Evolutionary conservation across 2,888 invertebrate genomes (phyloP).

Genomic region (Parasteatoda lunata): DNA sequence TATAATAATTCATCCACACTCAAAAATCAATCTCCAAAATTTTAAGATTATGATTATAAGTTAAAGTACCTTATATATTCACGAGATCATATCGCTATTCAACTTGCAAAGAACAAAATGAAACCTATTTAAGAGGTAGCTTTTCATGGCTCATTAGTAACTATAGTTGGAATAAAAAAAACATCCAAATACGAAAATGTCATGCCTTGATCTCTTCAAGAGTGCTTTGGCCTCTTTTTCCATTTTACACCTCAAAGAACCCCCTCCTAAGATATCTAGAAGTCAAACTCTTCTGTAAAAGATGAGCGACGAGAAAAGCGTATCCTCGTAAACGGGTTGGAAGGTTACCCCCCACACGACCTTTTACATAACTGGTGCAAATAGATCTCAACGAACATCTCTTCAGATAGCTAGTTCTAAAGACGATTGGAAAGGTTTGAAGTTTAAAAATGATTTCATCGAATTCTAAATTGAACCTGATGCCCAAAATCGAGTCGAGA

Average conservation of each 20-base stretch:
- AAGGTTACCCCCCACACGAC: background rate
- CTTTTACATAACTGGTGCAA: background rate
- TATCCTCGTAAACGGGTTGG: conserved; percentile 6
- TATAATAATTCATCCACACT: too few relatives aligned
- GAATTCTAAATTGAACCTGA: conserved; percentile 26
- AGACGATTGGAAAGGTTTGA: conserved; percentile 11
- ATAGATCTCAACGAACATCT: background rate
- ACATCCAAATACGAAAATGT: conserved; percentile 22
- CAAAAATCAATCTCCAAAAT: too few relatives aligned
- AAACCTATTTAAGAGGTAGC: conserved; percentile 14
- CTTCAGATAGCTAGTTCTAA: background rate
- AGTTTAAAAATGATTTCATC: conserved; percentile 38
- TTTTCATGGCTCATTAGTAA: conserved; percentile 34
- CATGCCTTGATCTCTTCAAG: conserved; percentile 12
- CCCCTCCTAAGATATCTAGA: background rate
- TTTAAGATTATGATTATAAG: too few relatives aligned
- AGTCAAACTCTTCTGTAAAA: conserved; percentile 4
- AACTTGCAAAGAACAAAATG: background rate
- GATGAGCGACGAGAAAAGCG: conserved; percentile 1
- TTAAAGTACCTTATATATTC: too few relatives aligned
- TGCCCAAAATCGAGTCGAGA: conserved; percentile 18
- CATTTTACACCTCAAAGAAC: conserved; percentile 54
- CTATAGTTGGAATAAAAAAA: conserved; percentile 18
- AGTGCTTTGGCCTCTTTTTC: background rate
- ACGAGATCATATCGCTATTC: too few relatives aligned